phyloP scores from a whole-genome alignment of 2,888 invertebrate species.

The Conops quadrifasciatus region DNA sequence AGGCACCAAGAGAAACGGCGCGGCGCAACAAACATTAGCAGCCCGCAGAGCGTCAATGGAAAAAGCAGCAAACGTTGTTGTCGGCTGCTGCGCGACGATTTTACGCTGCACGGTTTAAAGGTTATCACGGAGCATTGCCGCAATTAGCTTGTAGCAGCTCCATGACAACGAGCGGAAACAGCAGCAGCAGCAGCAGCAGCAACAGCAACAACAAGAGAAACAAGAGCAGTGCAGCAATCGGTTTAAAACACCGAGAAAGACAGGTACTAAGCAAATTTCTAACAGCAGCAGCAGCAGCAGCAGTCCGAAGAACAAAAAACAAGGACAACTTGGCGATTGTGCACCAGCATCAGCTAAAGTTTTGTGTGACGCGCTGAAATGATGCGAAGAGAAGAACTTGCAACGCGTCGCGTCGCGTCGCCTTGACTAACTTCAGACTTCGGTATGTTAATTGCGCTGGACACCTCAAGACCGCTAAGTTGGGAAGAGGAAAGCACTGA shows the following conservation, averaged over 20 bases:
- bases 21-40: background rate
- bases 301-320: background rate
- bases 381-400: background rate
- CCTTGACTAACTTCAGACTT: background rate
- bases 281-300: conserved; percentile 3
- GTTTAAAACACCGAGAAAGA: conserved; percentile 21
- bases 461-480: conserved; percentile 33
- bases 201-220: background rate
- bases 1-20: background rate
- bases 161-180: background rate
- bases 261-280: background rate
- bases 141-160: conserved; percentile 32
- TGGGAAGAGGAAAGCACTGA: conserved; percentile 30
- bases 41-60: too few relatives aligned
- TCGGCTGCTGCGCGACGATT: conserved; percentile 21
- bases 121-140: conserved; percentile 32
- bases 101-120: conserved; percentile 33
- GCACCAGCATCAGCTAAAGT: conserved; percentile 1
- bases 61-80: conserved; percentile 9
- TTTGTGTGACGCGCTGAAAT: background rate
- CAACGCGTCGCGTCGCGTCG: background rate
- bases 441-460: conserved; percentile 9
- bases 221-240: background rate
- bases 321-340: background rate
- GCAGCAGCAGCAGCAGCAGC: background rate